Conservation (phyloP, 2,888 invertebrate genomes). For the Nomada fabriciana region DNA sequence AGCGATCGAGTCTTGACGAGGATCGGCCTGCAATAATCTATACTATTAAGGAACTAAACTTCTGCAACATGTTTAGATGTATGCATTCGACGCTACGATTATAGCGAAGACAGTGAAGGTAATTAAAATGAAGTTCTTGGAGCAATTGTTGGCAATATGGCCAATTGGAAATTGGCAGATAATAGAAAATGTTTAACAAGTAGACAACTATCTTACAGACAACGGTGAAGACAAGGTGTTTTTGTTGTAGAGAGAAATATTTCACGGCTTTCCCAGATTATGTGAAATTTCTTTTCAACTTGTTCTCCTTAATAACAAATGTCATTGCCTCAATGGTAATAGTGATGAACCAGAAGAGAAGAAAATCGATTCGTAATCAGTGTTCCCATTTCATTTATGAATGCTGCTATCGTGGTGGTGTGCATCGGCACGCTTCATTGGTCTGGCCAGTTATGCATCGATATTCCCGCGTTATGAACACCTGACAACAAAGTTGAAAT, state of each 20-base stretch:
- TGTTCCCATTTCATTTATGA: constrained; percentile 12
- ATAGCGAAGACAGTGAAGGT: neutral
- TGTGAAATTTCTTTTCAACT: neutral
- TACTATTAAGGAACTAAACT: too few relatives aligned
- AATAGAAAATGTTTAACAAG: too few relatives aligned
- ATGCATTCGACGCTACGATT: too few relatives aligned
- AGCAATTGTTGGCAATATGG: neutral
- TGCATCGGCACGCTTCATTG: constrained; percentile 42
- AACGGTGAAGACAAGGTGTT: neutral
- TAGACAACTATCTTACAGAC: too few relatives aligned
- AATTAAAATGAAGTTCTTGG: neutral
- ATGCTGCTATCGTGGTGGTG: constrained; percentile 13
- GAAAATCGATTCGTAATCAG: constrained; percentile 18
- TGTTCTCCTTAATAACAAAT: neutral
- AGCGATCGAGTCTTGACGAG: neutral
- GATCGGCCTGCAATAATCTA: too few relatives aligned
- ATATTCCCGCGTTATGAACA: constrained; percentile 40
- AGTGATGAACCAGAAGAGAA: neutral
- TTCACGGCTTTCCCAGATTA: neutral
- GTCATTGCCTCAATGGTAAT: neutral
- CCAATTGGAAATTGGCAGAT: too few relatives aligned
- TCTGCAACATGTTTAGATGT: too few relatives aligned
- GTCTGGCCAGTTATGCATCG: constrained; percentile 36
- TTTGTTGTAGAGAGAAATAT: neutral
- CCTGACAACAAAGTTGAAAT: constrained; percentile 61